These are phyloP conservation scores for Rapana venosa DNA, from an alignment of 2,888 invertebrate species.

Conservation along the genomic window DNA sequence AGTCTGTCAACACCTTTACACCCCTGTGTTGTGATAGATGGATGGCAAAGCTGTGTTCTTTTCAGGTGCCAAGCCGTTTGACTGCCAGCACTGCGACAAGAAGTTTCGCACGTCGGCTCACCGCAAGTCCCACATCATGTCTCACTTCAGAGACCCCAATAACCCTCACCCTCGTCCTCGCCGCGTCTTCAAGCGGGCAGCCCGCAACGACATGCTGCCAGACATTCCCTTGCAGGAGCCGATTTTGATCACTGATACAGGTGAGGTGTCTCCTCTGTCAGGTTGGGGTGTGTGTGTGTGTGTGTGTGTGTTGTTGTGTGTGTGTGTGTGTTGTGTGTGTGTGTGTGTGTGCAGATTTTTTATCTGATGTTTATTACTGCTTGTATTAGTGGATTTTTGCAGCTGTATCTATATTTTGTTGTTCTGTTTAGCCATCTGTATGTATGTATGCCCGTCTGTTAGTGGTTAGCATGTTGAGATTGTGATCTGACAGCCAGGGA, in stretches of 20 bases:
- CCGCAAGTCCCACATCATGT: slow-evolving; percentile 72
- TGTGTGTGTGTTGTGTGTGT: neutral
- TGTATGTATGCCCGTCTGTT: no score
- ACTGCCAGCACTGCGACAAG: slow-evolving; percentile 76
- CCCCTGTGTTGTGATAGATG: no score
- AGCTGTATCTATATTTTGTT: no score
- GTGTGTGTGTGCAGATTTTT: neutral
- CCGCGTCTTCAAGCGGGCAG: slow-evolving; percentile 52
- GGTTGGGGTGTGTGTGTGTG: neutral
- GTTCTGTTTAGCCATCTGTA: no score
- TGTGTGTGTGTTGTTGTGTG: neutral
- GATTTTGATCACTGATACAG: slow-evolving; percentile 81
- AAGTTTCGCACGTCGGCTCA: slow-evolving; percentile 77
- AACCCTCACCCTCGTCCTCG: slow-evolving; percentile 51
- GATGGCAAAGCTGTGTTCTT: neutral
- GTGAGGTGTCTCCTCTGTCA: slow-evolving; percentile 51
- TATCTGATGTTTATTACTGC: no score
- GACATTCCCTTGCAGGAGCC: slow-evolving; percentile 81
- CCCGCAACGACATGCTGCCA: slow-evolving; percentile 69
- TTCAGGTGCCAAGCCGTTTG: slow-evolving; percentile 79
- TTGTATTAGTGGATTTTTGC: no score
- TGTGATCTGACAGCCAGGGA: no score
- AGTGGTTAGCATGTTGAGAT: no score
- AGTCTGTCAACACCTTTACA: no score
- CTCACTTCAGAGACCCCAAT: slow-evolving; percentile 67